Evolutionary conservation across 2,113 vertebrate genomes (phyloP), one percentile per base, ranked within the genome.

Genomic region (Jaculus jaculus): DNA sequence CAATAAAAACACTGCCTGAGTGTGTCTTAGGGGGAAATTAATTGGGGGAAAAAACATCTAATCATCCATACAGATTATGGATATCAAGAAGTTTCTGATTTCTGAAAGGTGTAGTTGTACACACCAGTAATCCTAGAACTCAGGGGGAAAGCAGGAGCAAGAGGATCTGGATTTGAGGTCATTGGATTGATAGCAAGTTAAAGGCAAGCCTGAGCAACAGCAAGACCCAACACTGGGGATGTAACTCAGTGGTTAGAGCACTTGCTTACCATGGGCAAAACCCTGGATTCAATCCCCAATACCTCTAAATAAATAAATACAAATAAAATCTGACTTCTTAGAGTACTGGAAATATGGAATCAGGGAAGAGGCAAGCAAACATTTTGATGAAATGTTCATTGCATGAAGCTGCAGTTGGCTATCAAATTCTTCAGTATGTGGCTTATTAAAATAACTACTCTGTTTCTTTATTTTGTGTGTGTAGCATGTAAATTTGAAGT

Each of bases 401-500:
- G 93, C 96, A 97, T 95, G 94, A 87, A 90, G 91, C 96, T 95
- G 93, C 85, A 90, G 91, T 77, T 95, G 84, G 61, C 69, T 83
- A n/a, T 90, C 87, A 84, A 92, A 92, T 90, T 95, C 71, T 95
- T 8, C 94, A 88, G 92, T 78, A n/a, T 90, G 37, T 88, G 61
- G 39, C 89, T 93, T 96, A 79, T 90, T 83, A 75, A 94, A 91
- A 88, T 69, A 93, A 87, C 83, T 94, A 18, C 47, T 73, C 63
- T 65, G 28, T 90, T 66, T 93, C 63, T 87, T 84, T 88, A 47
- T 47, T n/a, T n/a, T 6, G 10, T 96, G 84, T 3, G n/a, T 68
- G 88, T 23, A 63, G 97, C 96, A 95, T 97, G 95, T 93, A 93
- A 90, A 94, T 90, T 94, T 92, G 75, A 93, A 92, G 78, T 87